Base-by-base conservation (phyloP, 2,888 invertebrate genomes). In the Sesamia inferens region DNA sequence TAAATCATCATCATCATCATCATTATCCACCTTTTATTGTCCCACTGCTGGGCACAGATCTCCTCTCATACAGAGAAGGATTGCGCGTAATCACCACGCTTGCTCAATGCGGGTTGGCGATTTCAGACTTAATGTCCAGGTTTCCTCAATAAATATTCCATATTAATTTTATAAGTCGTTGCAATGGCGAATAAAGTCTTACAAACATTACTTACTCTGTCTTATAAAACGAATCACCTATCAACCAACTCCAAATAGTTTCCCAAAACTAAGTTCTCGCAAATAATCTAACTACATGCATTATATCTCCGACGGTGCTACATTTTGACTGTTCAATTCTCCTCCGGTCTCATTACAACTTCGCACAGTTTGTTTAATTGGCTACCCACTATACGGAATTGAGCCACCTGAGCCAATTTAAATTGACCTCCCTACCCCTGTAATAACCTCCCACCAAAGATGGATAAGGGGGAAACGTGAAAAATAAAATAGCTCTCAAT, bases 301-400 rank as follows among this genome's bases (percentile, higher is more conserved):
- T 87, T 89, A 85, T 78, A 69, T 82, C 74, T 76, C 82, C 71
- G 54, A 74, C 70, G 24, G 77, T 68, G 71, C 80, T 84, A 84
- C 86, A 87, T 88, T 88, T 88, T 87, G 89, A 89, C 87, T 88
- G 89, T 88, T 90, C 89, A 90, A 88, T 88, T 88, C 89, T 87
- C 86, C 79, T 87, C 86, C 85, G 85, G 90, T 90, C 90, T 90
- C 90, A 90, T 90, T 90, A 90, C 87, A 90, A 90, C 82, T 90
- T 90, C 72, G 82, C 82, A 83, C 87, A 87, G 87, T 90, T 89
- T 89, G 90, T 90, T 90, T 90, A 90, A 90, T 90, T 90, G 90
- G 89, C 86, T 88, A 84, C 86, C 88, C 88, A 84, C 77, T 83
- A 88, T 85, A 81, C 84, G 82, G 82, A 85, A 87, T 85, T 74